Base-by-base conservation (phyloP, 2,888 invertebrate species). In the Sinentomon sp. region DNA sequence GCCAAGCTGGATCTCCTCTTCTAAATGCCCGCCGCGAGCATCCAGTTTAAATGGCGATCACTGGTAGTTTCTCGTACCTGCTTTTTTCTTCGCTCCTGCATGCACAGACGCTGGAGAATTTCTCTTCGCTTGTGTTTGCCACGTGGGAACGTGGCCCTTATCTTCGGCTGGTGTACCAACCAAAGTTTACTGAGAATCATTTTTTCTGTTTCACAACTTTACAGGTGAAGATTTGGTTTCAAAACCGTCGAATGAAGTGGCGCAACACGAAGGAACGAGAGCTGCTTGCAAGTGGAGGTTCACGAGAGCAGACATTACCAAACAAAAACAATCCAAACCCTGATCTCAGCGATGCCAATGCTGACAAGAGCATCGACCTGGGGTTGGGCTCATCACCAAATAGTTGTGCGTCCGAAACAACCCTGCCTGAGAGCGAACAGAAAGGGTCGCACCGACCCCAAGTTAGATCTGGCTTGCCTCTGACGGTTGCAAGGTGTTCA, bases 161-260 rank as follows among this genome's bases (percentile, higher is more conserved):
- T 23, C 12, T 23, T 23, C n/a, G 12, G 23, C 23, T 12, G n/a
- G 27, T 2, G 17, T 27, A 17, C 17, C 17, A 10, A n/a, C 23
- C 13, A 12, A 24, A 13, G 13, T 5, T 5, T 16, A n/a, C n/a
- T n/a, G n/a, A n/a, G n/a, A n/a, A 12, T 30, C 13, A n/a, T 29
- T 14, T 25, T 17, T 29, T 5, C 13, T 28, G 14, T 33, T 28
- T 28, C 35, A 19, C n/a, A n/a, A n/a, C n/a, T 31, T 55, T 56
- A 14, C 56, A 75, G 75, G 75, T 75, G 36, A 75, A 75, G 53
- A 75, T 76, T 38, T 75, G 75, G 74, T 94, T 94, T 56, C 92
- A 94, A 63, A 94, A 94, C 53, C 70, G 92, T 0, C 71, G 92
- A 34, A 94, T 94, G 92, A 94, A 85, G 55, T 92, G 92, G 92